These are phyloP conservation scores for Dryobotodes eremita DNA, from an alignment of 2,888 invertebrate genomes.

Conservation along the genomic window DNA sequence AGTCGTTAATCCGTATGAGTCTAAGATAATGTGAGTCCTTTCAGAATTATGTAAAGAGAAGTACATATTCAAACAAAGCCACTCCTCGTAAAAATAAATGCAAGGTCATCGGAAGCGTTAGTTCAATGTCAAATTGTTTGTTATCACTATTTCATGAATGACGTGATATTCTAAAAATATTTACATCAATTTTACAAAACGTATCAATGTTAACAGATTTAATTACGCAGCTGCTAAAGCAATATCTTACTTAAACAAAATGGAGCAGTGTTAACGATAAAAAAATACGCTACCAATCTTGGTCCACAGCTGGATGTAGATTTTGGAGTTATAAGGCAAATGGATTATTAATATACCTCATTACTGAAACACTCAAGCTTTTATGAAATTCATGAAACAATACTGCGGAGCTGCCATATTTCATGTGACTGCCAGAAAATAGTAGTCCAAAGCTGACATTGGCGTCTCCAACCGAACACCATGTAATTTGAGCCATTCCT, in stretches of 20 bases:
- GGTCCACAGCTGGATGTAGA: background rate
- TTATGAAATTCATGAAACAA: background rate
- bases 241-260: background rate
- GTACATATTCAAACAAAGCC: background rate
- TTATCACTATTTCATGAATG: background rate
- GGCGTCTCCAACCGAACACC: background rate
- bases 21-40: background rate
- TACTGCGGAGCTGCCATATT: background rate
- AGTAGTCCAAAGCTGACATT: background rate
- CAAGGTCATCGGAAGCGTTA: slow-evolving; percentile 4
- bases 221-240: background rate
- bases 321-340: background rate
- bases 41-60: background rate
- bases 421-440: background rate
- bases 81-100: background rate
- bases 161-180: slow-evolving; percentile 3
- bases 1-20: background rate
- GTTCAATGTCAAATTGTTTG: background rate
- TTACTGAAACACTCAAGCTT: background rate
- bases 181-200: background rate
- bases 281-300: background rate
- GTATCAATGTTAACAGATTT: background rate
- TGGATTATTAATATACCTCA: background rate
- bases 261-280: background rate
- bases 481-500: background rate